Percentiles rank a stretch among this genome's conserved stretches.
These are phyloP conservation scores for Agriopis leucophaearia DNA, from an alignment of 2,888 invertebrate genomes.

Conservation along the genomic window DNA sequence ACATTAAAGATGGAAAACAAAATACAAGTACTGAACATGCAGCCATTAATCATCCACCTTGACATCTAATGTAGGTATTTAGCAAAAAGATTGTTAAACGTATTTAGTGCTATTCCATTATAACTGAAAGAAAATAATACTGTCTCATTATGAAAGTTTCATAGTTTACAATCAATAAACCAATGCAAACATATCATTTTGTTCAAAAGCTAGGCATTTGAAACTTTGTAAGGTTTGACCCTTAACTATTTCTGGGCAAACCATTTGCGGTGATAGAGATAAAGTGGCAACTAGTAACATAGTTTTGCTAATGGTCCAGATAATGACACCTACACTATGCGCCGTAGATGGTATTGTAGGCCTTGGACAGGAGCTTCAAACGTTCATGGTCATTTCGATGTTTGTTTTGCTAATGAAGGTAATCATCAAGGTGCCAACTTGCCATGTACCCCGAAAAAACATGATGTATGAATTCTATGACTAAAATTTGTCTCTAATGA, in stretches of 20 bases:
- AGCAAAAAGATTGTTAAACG: too few species aligned
- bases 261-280: conserved; percentile 19
- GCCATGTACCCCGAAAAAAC: too few species aligned
- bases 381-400: conserved; percentile 49
- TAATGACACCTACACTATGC: conserved; percentile 24
- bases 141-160: too few species aligned
- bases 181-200: neutral
- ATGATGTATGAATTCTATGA: too few species aligned
- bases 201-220: neutral
- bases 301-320: conserved; percentile 27
- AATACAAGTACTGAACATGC: too few species aligned
- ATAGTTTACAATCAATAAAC: too few species aligned
- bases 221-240: conserved; percentile 16
- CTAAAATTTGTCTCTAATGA: too few species aligned
- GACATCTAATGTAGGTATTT: too few species aligned
- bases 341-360: conserved; percentile 33
- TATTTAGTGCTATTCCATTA: too few species aligned
- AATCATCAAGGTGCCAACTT: neutral
- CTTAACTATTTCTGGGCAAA: conserved; percentile 6
- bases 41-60: too few species aligned
- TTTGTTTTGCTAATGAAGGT: conserved; percentile 9
- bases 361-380: conserved; percentile 46
- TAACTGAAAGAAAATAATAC: too few species aligned
- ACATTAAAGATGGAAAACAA: too few species aligned
- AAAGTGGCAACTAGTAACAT: conserved; percentile 20